Evolutionary conservation across 1,140 invertebrate genomes (phyloP), one percentile per base, ranked within the genome.

Genomic region (Eueides isabella): DNA sequence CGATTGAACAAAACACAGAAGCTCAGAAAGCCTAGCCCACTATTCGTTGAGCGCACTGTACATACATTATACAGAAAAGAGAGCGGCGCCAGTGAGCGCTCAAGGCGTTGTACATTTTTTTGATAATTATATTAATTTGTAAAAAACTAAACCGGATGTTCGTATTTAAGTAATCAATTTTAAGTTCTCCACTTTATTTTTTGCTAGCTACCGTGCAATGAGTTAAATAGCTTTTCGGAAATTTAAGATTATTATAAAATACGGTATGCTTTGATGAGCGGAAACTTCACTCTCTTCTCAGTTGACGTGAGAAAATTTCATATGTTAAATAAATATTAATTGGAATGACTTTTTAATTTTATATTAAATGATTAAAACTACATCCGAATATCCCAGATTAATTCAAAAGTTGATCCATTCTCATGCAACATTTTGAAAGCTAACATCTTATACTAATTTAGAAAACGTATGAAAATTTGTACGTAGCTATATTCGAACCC

Each of bases 21-120:
- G 14, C 16, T 38, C 12, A 38, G 35, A 38, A 38, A 38, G 16
- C 14, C 14, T 38, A 16, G 35, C 12, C 35, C 35, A 38, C 35
- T 12, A 16, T 14, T 38, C 3, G 35, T 38, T 5, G 35, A 38
- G 1, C 1, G 14, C 6, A 38, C 35, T 16, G 14, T 38, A 38
- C 14, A 38, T 30, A 64, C 63, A 64, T 19, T 35, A 11, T 38
- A 38, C 19, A 65, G 30, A 65, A 65, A 65, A 65, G 63, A 65
- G 63, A 55, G 48, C 48, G 48, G 48, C 48, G 48, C 48, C 48
- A 55, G 48, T 55, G 26, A 55, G 7, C 48, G 48, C 48, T 55
- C 48, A 55, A 55, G 48, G 48, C 48, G 48, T 23, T 26, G 19
- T 55, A 26, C 0, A 7, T 55, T 55, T 55, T 55, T 55, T 55